Percentiles rank a stretch among this genome's conserved stretches.
phyloP scores from a whole-genome alignment of 2,113 vertebrate species.

The Paedocypris sp. region DNA sequence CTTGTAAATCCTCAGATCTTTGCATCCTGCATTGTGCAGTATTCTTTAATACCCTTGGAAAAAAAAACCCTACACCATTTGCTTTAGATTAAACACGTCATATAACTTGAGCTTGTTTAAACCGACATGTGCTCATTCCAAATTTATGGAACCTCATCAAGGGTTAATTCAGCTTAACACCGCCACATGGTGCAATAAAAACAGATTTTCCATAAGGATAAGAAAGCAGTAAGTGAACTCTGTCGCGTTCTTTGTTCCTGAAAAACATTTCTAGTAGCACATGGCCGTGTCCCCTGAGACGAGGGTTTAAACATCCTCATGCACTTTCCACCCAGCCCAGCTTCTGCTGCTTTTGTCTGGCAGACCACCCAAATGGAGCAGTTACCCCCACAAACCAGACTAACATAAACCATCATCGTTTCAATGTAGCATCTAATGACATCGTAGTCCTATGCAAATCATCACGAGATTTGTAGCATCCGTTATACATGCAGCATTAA shows the following conservation, averaged over 20 bases:
- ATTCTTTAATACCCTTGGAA: constrained; percentile 10
- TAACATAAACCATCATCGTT: constrained; percentile 8
- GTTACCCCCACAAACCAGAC: constrained; percentile 27
- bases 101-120: constrained; percentile 8
- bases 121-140: constrained; percentile 3
- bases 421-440: constrained; percentile 12
- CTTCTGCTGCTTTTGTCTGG: constrained; percentile 39
- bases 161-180: neutral
- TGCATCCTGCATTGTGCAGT: neutral
- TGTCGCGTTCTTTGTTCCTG: constrained; percentile 4
- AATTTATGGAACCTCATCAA: neutral
- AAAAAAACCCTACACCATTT: neutral
- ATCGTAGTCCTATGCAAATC: constrained; percentile 4
- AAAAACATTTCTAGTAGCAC: constrained; percentile 50
- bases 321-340: constrained; percentile 34
- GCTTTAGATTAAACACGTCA: constrained; percentile 4
- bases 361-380: constrained; percentile 56
- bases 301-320: constrained; percentile 22
- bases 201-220: neutral
- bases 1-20: neutral
- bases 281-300: constrained; percentile 46
- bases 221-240: constrained; percentile 6
- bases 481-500: too few species aligned
- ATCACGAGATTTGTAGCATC: neutral
- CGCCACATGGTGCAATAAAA: constrained; percentile 1